These are phyloP conservation scores for Cettia cetti DNA, from an alignment of 2,113 vertebrate genomes.

Conservation along the genomic window DNA sequence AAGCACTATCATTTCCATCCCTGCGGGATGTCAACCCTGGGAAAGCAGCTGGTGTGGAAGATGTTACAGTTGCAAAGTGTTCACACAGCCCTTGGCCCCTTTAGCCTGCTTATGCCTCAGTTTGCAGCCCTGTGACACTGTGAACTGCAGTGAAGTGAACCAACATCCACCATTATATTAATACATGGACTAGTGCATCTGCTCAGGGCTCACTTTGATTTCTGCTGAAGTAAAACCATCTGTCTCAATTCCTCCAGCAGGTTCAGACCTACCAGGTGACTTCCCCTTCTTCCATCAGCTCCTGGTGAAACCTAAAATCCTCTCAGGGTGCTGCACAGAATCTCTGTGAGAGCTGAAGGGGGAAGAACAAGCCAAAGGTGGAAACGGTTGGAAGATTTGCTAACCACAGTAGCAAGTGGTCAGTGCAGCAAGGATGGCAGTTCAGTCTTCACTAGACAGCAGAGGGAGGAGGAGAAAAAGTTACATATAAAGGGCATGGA, in stretches of 20 bases:
- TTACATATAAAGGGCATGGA: rapidly evolving
- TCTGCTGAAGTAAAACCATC: background rate
- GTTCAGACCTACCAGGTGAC: background rate
- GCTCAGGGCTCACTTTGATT: background rate
- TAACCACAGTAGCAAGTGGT: rapidly evolving
- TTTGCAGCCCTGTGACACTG: background rate
- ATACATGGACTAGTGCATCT: background rate
- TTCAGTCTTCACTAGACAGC: background rate
- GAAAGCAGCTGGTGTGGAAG: background rate
- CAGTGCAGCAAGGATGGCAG: background rate
- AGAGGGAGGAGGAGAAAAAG: background rate
- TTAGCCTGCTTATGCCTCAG: background rate
- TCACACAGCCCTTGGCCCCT: too few species aligned
- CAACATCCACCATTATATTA: too few species aligned
- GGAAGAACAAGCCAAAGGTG: background rate
- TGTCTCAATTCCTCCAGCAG: too few species aligned
- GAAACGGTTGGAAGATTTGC: background rate
- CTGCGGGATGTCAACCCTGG: too few species aligned
- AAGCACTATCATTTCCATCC: background rate
- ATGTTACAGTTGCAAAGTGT: rapidly evolving
- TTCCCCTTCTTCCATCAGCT: background rate
- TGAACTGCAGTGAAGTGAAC: background rate
- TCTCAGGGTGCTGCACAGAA: rapidly evolving
- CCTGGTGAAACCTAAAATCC: rapidly evolving
- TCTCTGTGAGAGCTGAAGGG: background rate